Evolutionary conservation across 2,888 invertebrate species (phyloP).

Genomic region (Meiosimyza decipiens): DNA sequence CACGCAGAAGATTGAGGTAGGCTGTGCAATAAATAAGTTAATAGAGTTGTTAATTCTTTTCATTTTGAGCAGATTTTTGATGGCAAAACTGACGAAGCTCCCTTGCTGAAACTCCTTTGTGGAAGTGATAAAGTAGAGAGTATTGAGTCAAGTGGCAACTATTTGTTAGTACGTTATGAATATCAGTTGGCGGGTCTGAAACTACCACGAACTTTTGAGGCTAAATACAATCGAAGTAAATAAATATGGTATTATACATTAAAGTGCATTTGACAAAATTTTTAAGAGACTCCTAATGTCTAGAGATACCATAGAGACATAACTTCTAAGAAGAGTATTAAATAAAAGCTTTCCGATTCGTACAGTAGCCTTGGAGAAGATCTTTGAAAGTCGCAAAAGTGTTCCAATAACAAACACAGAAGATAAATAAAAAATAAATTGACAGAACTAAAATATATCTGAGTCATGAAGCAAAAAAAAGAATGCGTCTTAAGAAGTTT

Average conservation of each 20-base stretch:
- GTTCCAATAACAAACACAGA: no score
- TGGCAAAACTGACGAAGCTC: slow-evolving; percentile 72
- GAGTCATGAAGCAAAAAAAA: no score
- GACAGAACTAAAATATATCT: no score
- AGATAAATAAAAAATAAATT: no score
- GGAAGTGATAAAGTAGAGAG: slow-evolving; percentile 65
- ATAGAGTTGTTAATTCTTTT: background rate
- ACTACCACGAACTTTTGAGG: slow-evolving; percentile 40
- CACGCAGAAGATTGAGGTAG: slow-evolving; percentile 76
- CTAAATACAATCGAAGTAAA: slow-evolving; percentile 54
- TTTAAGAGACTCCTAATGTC: no score
- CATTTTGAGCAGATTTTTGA: slow-evolving; percentile 73
- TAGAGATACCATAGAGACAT: no score
- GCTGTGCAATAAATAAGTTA: background rate
- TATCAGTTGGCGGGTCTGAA: slow-evolving; percentile 34
- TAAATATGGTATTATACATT: background rate
- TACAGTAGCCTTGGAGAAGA: no score
- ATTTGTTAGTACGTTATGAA: slow-evolving; percentile 72
- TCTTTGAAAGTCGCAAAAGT: no score
- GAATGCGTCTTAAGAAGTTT: no score
- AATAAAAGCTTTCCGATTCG: no score
- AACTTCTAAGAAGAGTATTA: no score
- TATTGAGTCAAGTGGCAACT: slow-evolving; percentile 70
- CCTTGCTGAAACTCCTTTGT: slow-evolving; percentile 78
- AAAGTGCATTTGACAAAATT: no score